Base-by-base conservation (phyloP, 1,140 invertebrate genomes). In the Anastrepha ludens region DNA sequence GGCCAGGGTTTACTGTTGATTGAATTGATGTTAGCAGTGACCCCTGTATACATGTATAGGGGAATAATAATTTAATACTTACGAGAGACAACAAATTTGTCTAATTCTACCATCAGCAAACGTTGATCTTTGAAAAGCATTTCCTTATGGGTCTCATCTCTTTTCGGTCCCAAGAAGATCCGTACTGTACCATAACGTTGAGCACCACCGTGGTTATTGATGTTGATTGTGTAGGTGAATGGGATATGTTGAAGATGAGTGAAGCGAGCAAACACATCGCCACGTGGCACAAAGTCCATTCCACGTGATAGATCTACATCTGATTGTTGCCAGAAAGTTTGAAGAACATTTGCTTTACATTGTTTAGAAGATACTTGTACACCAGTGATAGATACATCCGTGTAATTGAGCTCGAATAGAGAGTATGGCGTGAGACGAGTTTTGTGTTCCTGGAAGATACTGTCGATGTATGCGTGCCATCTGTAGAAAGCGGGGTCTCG, bases 271-370 rank as follows among this genome's bases (percentile, higher is more conserved):
- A 0, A 93, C 44, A 97, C 95, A 15, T 95, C 92, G 50, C 96
- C 96, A 4, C 96, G 94, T 0, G 96, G 96, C 64, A 95, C 95
- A 90, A 97, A 97, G 91, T 97, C 97, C 88, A 97, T 94, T 9
- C 97, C 97, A 41, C 96, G 94, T 0, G 96, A 95, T 20, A 97
- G 90, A 89, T 97, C 96, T 90, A 29, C 29, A 29, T 29, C 29
- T 29, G 29, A 29, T 29, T 29, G 29, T 29, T 29, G 29, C 29
- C 29, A 29, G 29, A 29, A 29, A 29, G 29, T 29, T 29, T 29
- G 29, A 29, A 29, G 29, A 29, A 29, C 29, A 91, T 97, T 96
- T 50, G 93, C 89, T 47, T 90, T 89, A 0, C 94, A 94, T 0
- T 94, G 91, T 87, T 94, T 90, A 11, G 93, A 92, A 74, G 94